These are phyloP conservation scores for Drosophila lacertosa DNA, from an alignment of 1,140 invertebrate species.

Conservation along the genomic window DNA sequence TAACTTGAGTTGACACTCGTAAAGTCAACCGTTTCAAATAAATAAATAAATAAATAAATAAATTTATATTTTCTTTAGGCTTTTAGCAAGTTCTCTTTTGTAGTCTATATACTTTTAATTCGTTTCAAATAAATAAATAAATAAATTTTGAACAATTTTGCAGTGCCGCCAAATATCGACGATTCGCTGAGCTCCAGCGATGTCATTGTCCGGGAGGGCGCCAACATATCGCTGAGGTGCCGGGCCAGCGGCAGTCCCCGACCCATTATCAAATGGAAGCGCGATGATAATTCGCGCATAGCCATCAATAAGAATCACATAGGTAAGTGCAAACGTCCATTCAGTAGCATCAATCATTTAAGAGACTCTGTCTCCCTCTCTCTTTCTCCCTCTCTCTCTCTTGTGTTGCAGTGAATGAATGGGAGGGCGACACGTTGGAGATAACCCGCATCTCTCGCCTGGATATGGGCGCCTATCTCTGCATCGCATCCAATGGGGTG, in stretches of 20 bases:
- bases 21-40: no score
- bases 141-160: conserved; percentile 68
- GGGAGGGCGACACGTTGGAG: conserved; percentile 93
- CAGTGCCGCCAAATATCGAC: conserved; percentile 96
- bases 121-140: no score
- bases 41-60: no score
- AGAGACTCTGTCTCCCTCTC: conserved; percentile 4
- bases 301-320: conserved; percentile 92
- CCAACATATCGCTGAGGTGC: conserved; percentile 94
- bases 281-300: conserved; percentile 93
- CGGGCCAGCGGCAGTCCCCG: conserved; percentile 94
- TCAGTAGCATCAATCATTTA: conserved; percentile 75
- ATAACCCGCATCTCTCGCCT: conserved; percentile 93
- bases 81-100: no score
- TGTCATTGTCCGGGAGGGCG: conserved; percentile 95
- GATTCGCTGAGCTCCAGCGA: conserved; percentile 95
- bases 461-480: conserved; percentile 95
- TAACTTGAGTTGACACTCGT: no score
- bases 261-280: conserved; percentile 95
- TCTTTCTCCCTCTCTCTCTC: not conserved
- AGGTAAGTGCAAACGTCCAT: conserved; percentile 85
- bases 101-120: no score
- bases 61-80: no score
- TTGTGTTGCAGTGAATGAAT: conserved; percentile 89
- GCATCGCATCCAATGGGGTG: conserved; percentile 90